Evolutionary conservation across 1,140 invertebrate genomes (phyloP).

Genomic region (Aleiodes sp.): DNA sequence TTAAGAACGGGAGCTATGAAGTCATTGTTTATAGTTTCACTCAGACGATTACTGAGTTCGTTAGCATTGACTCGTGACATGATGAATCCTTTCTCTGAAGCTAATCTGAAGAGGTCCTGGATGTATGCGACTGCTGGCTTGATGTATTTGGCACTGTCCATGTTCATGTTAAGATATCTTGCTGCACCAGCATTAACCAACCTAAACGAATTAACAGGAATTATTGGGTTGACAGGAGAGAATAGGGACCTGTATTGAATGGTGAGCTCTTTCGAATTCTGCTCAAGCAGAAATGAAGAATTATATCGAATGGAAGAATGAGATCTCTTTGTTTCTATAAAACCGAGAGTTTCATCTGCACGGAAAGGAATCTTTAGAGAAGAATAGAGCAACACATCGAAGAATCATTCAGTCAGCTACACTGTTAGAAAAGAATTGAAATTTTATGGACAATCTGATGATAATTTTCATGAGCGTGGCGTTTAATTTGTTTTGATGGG

Average conservation of each 20-base stretch:
- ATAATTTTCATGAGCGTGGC: too few species aligned
- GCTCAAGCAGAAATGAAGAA: too few species aligned
- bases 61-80: slow-evolving; percentile 69
- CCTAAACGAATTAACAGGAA: slow-evolving; percentile 40
- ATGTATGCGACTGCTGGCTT: slow-evolving; percentile 77
- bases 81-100: slow-evolving; percentile 72
- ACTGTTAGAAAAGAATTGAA: too few species aligned
- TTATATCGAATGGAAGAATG: too few species aligned
- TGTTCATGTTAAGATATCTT: slow-evolving; percentile 75
- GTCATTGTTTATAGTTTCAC: slow-evolving; percentile 81
- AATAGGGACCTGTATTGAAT: not conserved
- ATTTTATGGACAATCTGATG: too few species aligned
- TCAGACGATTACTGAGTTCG: slow-evolving; percentile 78
- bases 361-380: too few species aligned
- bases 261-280: too few species aligned
- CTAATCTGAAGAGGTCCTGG: slow-evolving; percentile 75
- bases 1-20: slow-evolving; percentile 80
- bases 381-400: too few species aligned
- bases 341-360: too few species aligned
- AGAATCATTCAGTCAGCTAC: too few species aligned
- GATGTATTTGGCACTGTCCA: slow-evolving; percentile 77
- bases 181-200: slow-evolving; percentile 75
- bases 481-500: too few species aligned
- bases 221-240: not conserved
- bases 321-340: too few species aligned